Evolutionary conservation across 2,797 vertebrate species (phyloP), one percentile per base, ranked within the genome.

Genomic region (Acrossocheilus wenchowensis): DNA sequence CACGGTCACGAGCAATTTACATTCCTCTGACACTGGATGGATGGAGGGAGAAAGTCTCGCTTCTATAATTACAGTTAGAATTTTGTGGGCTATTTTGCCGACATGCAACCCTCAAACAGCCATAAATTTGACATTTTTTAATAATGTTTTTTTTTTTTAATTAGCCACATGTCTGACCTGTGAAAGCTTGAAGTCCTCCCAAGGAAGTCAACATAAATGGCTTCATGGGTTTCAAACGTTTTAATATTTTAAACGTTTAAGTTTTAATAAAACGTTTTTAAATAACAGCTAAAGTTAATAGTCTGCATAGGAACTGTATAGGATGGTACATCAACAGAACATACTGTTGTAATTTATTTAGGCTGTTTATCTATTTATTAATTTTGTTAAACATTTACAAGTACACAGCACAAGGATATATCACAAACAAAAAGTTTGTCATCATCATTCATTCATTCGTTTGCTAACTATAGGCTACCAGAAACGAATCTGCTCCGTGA

Each of bases 1-100:
- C 88, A 86, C 90, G 90, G 93, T 84, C 90, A 90, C 75, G 86
- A 81, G 82, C 89, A 85, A 89, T 89, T 87, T 87, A 72, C 69
- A 82, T 57, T 26, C 50, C 60, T 19, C 69, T 23, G 80, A 81
- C 50, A 86, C 57, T n/a, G 62, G 43, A 30, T 30, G 30, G 30
- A 84, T 39, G 34, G 26, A 84, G n/a, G 34, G 57, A 87, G 48
- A 34, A 75, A 26, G 66, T 39, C 75, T 79, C 57, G 34, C 41
- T 30, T 45, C 71, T 34, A 30, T 26, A 71, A 9, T 8, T 11
- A 68, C 43, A 11, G 11, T 57, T n/a, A 10, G 19, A 7, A 14
- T 12, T 79, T 57, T 45, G 4, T 7, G 60, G 23, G 6, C 8
- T 34, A 34, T 9, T 23, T 60, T 9, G 2, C 26, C 23, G 17